Conservation (phyloP, 2,113 vertebrate genomes). For the Athene noctua region DNA sequence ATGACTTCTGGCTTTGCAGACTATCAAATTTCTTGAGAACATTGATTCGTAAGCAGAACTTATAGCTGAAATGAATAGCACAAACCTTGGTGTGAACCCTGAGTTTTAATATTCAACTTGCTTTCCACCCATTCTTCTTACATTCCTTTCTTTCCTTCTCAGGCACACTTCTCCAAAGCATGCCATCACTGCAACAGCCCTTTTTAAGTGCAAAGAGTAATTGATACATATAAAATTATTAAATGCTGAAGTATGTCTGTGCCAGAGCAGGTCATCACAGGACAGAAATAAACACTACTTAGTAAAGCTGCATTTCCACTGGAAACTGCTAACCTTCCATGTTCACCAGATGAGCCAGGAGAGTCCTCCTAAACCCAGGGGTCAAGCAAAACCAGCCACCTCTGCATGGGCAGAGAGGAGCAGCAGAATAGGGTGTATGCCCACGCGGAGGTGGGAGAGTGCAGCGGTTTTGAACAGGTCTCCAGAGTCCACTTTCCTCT, state of each 20-base stretch:
- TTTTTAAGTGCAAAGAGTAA: not conserved
- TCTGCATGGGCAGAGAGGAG: not conserved
- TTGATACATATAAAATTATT: not conserved
- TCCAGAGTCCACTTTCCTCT: not conserved
- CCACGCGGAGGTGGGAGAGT: rapidly evolving
- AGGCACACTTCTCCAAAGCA: not conserved
- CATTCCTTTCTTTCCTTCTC: not conserved
- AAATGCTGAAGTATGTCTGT: not conserved
- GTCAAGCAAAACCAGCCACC: not conserved
- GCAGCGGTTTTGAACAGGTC: not conserved
- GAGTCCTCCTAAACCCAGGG: not conserved
- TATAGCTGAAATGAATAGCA: not conserved
- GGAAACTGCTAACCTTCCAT: not conserved
- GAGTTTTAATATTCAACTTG: not conserved
- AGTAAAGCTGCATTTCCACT: not conserved
- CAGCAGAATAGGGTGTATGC: too few species aligned
- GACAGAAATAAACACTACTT: not conserved
- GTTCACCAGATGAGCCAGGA: not conserved
- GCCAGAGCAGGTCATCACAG: not conserved
- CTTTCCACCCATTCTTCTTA: not conserved
- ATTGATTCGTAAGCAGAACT: not conserved
- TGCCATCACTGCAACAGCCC: not conserved
- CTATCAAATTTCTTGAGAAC: not conserved
- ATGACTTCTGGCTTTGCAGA: not conserved
- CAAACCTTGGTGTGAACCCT: not conserved